Conservation (phyloP, 2,113 vertebrate genomes). For the Tenebrosternarchus preto region DNA sequence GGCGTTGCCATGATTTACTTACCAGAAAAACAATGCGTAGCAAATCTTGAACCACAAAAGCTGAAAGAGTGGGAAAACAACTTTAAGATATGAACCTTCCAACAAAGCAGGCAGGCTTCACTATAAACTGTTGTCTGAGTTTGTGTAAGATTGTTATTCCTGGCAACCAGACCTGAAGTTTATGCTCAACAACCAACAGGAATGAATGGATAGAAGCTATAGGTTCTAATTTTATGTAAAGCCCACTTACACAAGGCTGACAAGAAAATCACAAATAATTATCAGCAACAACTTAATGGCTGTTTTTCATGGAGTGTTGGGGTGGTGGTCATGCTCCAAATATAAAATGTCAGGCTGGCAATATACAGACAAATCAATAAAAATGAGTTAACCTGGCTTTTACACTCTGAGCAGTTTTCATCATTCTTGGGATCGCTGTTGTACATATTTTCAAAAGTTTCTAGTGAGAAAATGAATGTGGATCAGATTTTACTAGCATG, state of each 20-base stretch:
- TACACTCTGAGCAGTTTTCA: neutral
- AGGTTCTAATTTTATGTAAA: slow-evolving; percentile 24
- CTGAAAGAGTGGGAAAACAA: too few relatives aligned
- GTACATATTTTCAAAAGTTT: neutral
- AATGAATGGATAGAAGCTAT: slow-evolving; percentile 11
- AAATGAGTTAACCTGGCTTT: slow-evolving; percentile 4
- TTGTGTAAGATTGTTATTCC: slow-evolving; percentile 43
- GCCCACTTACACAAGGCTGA: slow-evolving; percentile 9
- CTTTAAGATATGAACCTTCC: too few relatives aligned
- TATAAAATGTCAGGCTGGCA: neutral
- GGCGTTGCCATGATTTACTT: too few relatives aligned
- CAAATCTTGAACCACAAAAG: too few relatives aligned
- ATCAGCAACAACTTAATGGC: slow-evolving; percentile 16
- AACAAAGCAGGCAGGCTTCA: too few relatives aligned
- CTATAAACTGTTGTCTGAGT: neutral
- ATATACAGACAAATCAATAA: neutral
- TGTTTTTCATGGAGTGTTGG: neutral
- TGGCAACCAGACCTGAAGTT: slow-evolving; percentile 26
- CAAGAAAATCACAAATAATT: slow-evolving; percentile 34
- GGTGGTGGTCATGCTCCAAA: neutral
- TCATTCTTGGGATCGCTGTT: neutral
- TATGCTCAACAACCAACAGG: slow-evolving; percentile 3
- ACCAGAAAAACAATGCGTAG: too few relatives aligned
- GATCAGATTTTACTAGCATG: too few relatives aligned
- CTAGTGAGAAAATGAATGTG: neutral